These are phyloP conservation scores for Xyrichtys novacula DNA, from an alignment of 2,797 vertebrate genomes.

Conservation along the genomic window DNA sequence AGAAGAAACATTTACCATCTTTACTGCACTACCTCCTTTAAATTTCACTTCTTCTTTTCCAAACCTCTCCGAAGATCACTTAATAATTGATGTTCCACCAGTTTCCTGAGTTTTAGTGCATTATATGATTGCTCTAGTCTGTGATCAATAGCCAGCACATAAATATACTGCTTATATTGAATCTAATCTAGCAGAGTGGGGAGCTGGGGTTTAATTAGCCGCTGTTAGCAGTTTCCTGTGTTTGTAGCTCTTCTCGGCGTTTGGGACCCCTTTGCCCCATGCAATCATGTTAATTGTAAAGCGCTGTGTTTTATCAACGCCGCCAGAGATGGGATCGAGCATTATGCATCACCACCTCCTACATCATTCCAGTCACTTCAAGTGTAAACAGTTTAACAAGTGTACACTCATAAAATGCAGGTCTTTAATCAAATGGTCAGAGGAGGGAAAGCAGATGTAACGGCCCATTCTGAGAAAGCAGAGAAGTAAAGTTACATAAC, in stretches of 20 bases:
- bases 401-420: constrained; percentile 16
- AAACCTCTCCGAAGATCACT: constrained; percentile 51
- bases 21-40: constrained; percentile 4
- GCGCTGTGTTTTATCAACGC: constrained; percentile 40
- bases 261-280: constrained; percentile 50
- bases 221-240: constrained; percentile 53
- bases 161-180: constrained; percentile 51
- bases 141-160: constrained; percentile 73
- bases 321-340: constrained; percentile 25
- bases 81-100: constrained; percentile 65
- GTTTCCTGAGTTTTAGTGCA: constrained; percentile 51
- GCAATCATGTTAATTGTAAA: constrained; percentile 63
- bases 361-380: constrained; percentile 40
- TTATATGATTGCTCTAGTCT: constrained; percentile 60
- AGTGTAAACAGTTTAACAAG: constrained; percentile 43
- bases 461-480: background rate
- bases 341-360: constrained; percentile 6
- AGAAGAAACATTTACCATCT: constrained; percentile 10
- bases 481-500: background rate
- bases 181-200: constrained; percentile 70
- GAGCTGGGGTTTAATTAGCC: constrained; percentile 69
- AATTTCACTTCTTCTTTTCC: constrained; percentile 3
- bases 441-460: background rate
- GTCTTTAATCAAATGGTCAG: constrained; percentile 39
- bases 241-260: constrained; percentile 41